A percentile compares a stretch with the other conserved stretches of the same genome.
Conservation (phyloP, 2,113 vertebrate genomes). For the Plotosus lineatus region DNA sequence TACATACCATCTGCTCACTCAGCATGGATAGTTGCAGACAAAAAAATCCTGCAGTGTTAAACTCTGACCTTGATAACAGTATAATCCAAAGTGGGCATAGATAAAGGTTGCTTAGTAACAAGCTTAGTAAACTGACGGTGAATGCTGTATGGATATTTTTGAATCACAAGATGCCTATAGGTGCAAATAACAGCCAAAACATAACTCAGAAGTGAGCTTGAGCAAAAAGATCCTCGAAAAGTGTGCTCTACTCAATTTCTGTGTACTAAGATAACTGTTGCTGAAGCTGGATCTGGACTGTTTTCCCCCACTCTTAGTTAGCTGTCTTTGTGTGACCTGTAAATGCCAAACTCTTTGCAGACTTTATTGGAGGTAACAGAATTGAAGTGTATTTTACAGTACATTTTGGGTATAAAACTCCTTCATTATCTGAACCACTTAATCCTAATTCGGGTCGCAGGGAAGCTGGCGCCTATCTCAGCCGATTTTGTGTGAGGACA, state of each 20-base stretch:
- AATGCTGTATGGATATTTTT: conserved; percentile 46
- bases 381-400: conserved; percentile 57
- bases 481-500: no score
- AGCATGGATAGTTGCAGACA: background rate
- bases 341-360: conserved; percentile 68
- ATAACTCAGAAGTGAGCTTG: background rate
- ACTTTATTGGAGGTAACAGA: conserved; percentile 67
- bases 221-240: background rate
- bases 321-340: conserved; percentile 72
- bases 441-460: no score
- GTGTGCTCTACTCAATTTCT: conserved; percentile 24
- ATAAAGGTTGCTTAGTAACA: conserved; percentile 74
- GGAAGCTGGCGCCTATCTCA: no score
- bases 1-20: background rate
- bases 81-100: conserved; percentile 66
- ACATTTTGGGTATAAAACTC: no score
- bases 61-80: conserved; percentile 54
- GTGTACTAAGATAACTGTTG: conserved; percentile 46
- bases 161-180: conserved; percentile 33
- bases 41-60: conserved; percentile 19
- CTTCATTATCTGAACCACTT: no score
- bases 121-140: conserved; percentile 64
- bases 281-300: conserved; percentile 65
- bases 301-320: conserved; percentile 70
- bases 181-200: background rate